Percentiles rank a stretch among this genome's conserved stretches.
These are phyloP conservation scores for Pycnomerus fuliginosus DNA, from an alignment of 2,888 invertebrate genomes.

Conservation along the genomic window DNA sequence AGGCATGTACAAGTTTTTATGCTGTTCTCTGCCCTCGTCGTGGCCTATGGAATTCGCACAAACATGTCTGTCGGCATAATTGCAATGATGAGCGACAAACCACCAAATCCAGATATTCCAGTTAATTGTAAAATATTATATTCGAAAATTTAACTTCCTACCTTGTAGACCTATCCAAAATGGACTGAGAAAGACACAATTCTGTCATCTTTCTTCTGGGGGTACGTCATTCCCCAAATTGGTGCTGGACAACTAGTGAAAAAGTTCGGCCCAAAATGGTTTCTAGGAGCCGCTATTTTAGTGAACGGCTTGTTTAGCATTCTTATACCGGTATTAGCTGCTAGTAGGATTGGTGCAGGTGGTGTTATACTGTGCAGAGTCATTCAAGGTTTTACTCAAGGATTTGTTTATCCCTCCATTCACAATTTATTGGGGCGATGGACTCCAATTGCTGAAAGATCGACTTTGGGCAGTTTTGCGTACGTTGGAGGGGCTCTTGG, in stretches of 20 bases:
- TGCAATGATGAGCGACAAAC: constrained; percentile 66
- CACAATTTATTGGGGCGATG: constrained; percentile 75
- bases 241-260: constrained; percentile 72
- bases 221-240: constrained; percentile 72
- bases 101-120: too few species aligned
- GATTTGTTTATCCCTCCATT: constrained; percentile 68
- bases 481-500: constrained; percentile 74
- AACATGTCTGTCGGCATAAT: constrained; percentile 71
- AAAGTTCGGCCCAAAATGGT: constrained; percentile 70
- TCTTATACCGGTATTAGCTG: constrained; percentile 64
- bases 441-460: constrained; percentile 69
- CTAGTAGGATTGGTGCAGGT: constrained; percentile 61
- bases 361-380: constrained; percentile 66
- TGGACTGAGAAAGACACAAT: constrained; percentile 59
- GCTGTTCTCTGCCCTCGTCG: constrained; percentile 60
- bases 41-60: constrained; percentile 65
- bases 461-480: constrained; percentile 65
- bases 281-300: constrained; percentile 59
- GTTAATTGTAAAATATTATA: too few species aligned
- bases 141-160: too few species aligned
- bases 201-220: constrained; percentile 78
- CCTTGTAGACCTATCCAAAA: constrained; percentile 33
- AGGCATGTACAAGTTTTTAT: constrained; percentile 66
- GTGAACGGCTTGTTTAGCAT: constrained; percentile 66
- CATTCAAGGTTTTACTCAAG: constrained; percentile 72